phyloP scores from a whole-genome alignment of 2,797 vertebrate species.

The Squalus acanthias region DNA sequence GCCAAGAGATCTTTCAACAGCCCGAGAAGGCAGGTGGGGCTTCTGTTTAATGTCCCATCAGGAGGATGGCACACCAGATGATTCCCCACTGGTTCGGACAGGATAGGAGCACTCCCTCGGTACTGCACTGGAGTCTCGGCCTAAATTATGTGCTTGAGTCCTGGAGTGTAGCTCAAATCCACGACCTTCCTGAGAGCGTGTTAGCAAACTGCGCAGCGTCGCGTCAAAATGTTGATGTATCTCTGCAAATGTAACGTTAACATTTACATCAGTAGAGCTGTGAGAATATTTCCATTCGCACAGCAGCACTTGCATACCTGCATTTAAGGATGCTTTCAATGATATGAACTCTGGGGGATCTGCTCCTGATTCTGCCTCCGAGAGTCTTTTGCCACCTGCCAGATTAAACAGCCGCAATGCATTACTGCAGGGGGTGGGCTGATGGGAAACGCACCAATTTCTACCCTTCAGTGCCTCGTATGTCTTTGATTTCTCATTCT shows the following conservation, averaged over 20 bases:
- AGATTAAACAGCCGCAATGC: neutral
- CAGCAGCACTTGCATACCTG: neutral
- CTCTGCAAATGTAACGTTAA: neutral
- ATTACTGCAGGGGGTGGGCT: neutral
- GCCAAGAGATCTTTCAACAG: too few species aligned
- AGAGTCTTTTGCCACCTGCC: neutral
- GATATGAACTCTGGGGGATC: neutral
- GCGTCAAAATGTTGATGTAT: neutral
- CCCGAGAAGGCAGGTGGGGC: neutral
- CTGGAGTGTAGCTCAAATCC: neutral
- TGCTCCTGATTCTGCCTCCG: neutral
- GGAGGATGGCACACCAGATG: neutral
- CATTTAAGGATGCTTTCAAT: neutral
- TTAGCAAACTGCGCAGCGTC: neutral
- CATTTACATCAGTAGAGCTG: neutral
- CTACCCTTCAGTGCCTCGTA: neutral
- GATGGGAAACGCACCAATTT: neutral
- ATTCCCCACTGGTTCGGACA: neutral
- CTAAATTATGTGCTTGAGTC: neutral
- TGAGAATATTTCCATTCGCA: neutral
- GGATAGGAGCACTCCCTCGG: neutral
- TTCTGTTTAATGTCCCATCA: neutral
- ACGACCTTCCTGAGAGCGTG: neutral
- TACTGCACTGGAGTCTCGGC: neutral
- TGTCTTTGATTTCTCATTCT: neutral